These are phyloP conservation scores for Epizoanthus scotinus DNA, from an alignment of 92 coral and sea anemone genomes.

Conservation along the genomic window DNA sequence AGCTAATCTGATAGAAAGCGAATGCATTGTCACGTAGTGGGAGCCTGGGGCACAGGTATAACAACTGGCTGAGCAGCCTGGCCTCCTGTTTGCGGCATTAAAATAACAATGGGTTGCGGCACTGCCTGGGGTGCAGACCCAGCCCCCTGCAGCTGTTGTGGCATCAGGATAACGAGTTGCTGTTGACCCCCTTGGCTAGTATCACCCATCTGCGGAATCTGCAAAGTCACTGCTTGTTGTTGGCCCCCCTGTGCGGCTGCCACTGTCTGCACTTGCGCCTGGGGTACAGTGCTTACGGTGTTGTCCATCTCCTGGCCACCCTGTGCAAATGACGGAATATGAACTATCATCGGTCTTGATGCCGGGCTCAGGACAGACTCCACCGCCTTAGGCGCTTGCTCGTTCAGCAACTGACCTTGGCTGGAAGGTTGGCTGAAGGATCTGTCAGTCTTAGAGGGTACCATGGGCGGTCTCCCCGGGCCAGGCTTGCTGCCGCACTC, in stretches of 20 bases:
- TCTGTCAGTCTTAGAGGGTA: constrained; percentile 24
- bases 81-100: constrained; percentile 85
- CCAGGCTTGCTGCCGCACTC: constrained; percentile 38
- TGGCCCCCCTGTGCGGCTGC: constrained; percentile 37
- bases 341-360: constrained; percentile 64
- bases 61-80: constrained; percentile 78
- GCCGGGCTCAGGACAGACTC: constrained; percentile 25
- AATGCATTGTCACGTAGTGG: constrained; percentile 9
- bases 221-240: constrained; percentile 61
- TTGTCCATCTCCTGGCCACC: constrained; percentile 39
- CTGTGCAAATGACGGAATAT: constrained; percentile 57
- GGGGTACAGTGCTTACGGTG: constrained; percentile 31
- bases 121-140: constrained; percentile 54
- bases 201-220: constrained; percentile 63
- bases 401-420: not conserved
- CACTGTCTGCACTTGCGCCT: constrained; percentile 47
- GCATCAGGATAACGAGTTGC: constrained; percentile 82
- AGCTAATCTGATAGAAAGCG: not conserved
- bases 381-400: constrained; percentile 21
- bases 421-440: constrained; percentile 3
- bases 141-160: constrained; percentile 64
- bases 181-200: constrained; percentile 48
- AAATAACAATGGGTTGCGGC: constrained; percentile 83
- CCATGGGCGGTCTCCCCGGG: constrained; percentile 32
- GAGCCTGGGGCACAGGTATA: constrained; percentile 77